Evolutionary conservation across 2,113 vertebrate genomes (phyloP).

Genomic region (Peromyscus maniculatus): DNA sequence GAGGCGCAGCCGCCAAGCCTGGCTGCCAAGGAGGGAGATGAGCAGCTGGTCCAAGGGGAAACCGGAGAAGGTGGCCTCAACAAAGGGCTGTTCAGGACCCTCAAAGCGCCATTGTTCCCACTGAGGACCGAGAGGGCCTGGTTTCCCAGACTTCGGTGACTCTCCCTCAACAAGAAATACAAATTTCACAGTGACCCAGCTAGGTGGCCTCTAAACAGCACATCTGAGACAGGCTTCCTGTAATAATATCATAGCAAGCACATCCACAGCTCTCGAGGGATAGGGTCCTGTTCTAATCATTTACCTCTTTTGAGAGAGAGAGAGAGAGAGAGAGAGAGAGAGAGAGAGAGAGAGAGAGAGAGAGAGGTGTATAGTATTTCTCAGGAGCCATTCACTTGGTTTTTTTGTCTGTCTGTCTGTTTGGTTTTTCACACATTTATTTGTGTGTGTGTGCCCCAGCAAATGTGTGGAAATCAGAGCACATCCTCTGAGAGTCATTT

Average conservation of each 20-base stretch:
- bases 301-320: neutral
- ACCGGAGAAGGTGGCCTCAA: conserved; percentile 21
- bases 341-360: no score
- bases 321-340: no score
- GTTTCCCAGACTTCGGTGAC: conserved; percentile 60
- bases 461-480: neutral
- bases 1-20: neutral
- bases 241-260: accelerated
- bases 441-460: neutral
- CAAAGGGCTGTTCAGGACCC: conserved; percentile 70
- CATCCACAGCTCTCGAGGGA: neutral
- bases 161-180: conserved; percentile 30
- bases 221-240: neutral
- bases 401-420: neutral
- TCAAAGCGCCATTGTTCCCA: conserved; percentile 65
- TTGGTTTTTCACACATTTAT: neutral
- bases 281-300: neutral
- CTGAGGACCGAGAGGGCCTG: neutral
- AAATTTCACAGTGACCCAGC: neutral
- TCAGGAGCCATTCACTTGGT: neutral
- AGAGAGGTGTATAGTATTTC: no score
- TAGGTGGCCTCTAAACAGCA: neutral
- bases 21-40: neutral
- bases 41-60: conserved; percentile 48
- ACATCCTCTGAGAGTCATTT: neutral